A percentile compares a stretch with the other conserved stretches of the same genome.
These are phyloP conservation scores for Drosophila subquinaria DNA, from an alignment of 2,888 invertebrate species.

Conservation along the genomic window DNA sequence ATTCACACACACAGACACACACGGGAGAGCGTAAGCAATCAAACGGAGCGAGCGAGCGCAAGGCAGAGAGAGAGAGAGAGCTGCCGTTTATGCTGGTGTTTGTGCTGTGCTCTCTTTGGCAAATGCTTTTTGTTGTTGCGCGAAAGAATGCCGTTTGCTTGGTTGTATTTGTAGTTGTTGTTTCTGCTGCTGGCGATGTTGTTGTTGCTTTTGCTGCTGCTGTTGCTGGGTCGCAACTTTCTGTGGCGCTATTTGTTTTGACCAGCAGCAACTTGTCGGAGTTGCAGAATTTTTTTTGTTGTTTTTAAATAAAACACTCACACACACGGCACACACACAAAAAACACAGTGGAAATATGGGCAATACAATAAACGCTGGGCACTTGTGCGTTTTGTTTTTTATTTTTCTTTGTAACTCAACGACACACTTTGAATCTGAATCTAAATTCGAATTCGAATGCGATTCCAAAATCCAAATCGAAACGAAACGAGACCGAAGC, in stretches of 20 bases:
- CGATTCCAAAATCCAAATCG: slow-evolving; percentile 57
- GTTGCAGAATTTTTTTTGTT: slow-evolving; percentile 48
- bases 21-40: slow-evolving; percentile 31
- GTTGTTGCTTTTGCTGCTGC: slow-evolving; percentile 39
- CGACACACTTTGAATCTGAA: slow-evolving; percentile 47
- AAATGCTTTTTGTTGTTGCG: slow-evolving; percentile 83
- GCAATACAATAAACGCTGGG: not conserved
- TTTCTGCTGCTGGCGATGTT: slow-evolving; percentile 20
- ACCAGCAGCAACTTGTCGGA: slow-evolving; percentile 78
- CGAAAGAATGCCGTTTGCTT: slow-evolving; percentile 84
- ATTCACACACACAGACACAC: slow-evolving; percentile 28
- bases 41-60: slow-evolving; percentile 31
- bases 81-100: slow-evolving; percentile 44
- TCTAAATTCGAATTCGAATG: slow-evolving; percentile 38
- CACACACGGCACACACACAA: slow-evolving; percentile 38
- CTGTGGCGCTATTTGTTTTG: slow-evolving; percentile 73
- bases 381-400: slow-evolving; percentile 72
- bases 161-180: slow-evolving; percentile 68
- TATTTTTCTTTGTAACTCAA: slow-evolving; percentile 49
- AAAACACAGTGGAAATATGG: slow-evolving; percentile 49
- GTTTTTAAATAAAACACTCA: slow-evolving; percentile 32
- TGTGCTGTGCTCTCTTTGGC: slow-evolving; percentile 64
- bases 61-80: slow-evolving; percentile 35
- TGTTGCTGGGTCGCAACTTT: slow-evolving; percentile 70
- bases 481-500: slow-evolving; percentile 64